A percentile compares a stretch with the other conserved stretches of the same genome.
Evolutionary conservation across 2,797 vertebrate species (phyloP).

Genomic region (Rhadinocentrus ornatus): DNA sequence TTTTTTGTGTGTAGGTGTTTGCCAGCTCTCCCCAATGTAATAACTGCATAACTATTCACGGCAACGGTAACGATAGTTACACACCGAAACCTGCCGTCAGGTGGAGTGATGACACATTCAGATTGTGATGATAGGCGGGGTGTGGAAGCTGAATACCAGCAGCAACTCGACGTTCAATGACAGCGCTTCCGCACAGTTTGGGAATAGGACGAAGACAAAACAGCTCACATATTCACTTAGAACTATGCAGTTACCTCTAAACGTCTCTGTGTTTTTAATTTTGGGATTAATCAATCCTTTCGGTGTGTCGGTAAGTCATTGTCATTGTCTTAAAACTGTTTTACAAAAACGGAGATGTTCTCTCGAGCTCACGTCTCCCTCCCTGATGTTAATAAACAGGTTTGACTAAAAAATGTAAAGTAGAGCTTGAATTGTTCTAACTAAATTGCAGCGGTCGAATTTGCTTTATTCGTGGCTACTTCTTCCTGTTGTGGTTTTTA

Average conservation of each 20-base stretch:
- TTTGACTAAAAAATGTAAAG: not conserved
- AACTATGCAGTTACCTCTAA: slow-evolving; percentile 37
- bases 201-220: not conserved
- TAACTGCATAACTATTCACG: not conserved
- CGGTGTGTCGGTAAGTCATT: slow-evolving; percentile 41
- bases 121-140: slow-evolving; percentile 33
- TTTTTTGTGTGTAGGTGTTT: no score
- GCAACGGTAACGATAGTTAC: not conserved
- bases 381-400: slow-evolving; percentile 28
- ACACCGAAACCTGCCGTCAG: not conserved
- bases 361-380: slow-evolving; percentile 27
- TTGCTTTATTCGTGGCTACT: no score
- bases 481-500: not conserved
- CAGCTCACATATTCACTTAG: not conserved
- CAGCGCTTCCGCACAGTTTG: slow-evolving; percentile 2
- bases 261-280: not conserved
- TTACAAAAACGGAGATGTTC: not conserved
- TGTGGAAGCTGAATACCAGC: not conserved
- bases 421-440: not conserved
- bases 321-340: not conserved
- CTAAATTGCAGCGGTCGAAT: not conserved
- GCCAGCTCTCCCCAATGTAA: not conserved
- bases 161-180: not conserved
- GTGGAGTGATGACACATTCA: not conserved
- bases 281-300: not conserved